Base-by-base conservation (phyloP, 2,113 vertebrate species). In the Archocentrus centrarchus region DNA sequence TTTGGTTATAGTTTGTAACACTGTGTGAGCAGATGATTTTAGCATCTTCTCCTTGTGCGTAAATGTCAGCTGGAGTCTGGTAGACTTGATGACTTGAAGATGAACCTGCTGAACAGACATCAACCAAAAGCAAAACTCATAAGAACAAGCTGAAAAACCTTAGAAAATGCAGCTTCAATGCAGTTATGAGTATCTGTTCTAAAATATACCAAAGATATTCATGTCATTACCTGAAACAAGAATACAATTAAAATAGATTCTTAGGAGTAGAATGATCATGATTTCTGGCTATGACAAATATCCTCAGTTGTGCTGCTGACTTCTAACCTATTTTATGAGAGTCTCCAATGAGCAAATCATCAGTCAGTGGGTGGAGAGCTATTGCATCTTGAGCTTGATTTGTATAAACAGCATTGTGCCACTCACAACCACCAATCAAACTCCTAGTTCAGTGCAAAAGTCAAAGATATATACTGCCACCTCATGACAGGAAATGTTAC, bases 21-120 rank as follows among this genome's bases (percentile, higher is more conserved):
- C 32, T 85, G 80, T 93, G 91, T 3, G 55, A 78, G 59, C 92
- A 93, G 55, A 6, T 73, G 24, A 93, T 66, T 11, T 6, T 7
- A 10, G 81, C 84, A 18, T 32, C 6, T 68, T 44, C 0, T 83
- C 53, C 70, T 17, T 61, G 9, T 3, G 3, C 62, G 11, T 20
- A 24, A 11, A 84, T 61, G 2, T 59, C 14, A 24, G 44, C 30
- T 35, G 87, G 82, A 39, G 22, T 83, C 66, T 89, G 90, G 6
- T n/a, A 0, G 24, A 89, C 85, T 32, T 77, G 22, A 17, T 81
- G 59, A 53, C 78, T 70, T 5, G 68, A 59, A 50, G 82, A 86
- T 3, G 62, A 63, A 41, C 76, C 88, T 86, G 76, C 44, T 57
- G 2, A 22, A 37, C 17, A 37, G 2, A 22, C 11, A 68, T 50